Base-by-base conservation (phyloP, 2,797 vertebrate genomes). In the Aplochiton taeniatus region DNA sequence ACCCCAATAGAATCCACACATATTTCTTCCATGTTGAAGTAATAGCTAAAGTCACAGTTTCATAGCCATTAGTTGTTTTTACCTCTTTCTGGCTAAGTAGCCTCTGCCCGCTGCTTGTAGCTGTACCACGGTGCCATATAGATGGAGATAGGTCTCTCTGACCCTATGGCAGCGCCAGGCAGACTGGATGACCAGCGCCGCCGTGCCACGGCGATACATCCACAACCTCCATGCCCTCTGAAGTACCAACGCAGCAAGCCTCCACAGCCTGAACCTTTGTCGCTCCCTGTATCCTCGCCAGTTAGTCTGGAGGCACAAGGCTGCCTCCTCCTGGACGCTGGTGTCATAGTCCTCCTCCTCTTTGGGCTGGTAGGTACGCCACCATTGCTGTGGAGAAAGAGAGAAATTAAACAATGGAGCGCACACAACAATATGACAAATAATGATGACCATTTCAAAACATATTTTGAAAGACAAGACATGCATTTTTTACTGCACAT, bases 211-310 rank as follows among this genome's bases (percentile, higher is more conserved):
- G 0, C 71, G 84, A 47, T 57, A 72, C n/a, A 67, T 61, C 46
- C 78, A 81, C 43, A 84, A 80, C 77, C 93, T 91, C 95, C 96
- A 98, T 16, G 81, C 85, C 69, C 79, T 94, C 89, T 99, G 98
- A 63, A 98, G 93, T 59, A 95, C 78, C 10, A 91, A 48, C n/a
- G 91, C 90, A 0, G 97, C 94, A 7, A 88, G 71, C 20, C 85
- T 93, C 84, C 93, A 90, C 72, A 90, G 90, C 70, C 90, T 79
- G 75, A 94, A 93, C 55, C 80, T 88, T 7, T 88, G 91, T 44
- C 95, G 90, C 69, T 87, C 90, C 73, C 86, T 69, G 58, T 91
- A 94, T 49, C 94, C 93, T 66, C 95, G 90, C 98, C 98, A 98
- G 78, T 90, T 89, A 0, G 88, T 78, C 83, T 99, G 98, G 19